phyloP scores from a whole-genome alignment of 2,888 invertebrate genomes.

The Campaea margaritaria region DNA sequence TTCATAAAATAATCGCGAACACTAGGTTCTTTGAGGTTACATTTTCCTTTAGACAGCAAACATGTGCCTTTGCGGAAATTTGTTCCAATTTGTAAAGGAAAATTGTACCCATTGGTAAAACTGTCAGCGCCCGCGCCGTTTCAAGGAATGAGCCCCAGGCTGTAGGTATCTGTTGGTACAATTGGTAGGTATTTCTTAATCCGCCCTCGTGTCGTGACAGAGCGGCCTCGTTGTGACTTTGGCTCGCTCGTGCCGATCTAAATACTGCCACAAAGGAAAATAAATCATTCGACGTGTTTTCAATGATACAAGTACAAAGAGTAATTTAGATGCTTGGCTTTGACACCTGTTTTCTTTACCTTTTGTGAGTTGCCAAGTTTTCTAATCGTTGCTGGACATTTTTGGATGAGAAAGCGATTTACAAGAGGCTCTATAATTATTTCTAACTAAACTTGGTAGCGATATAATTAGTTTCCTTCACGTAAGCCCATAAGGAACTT shows the following conservation, averaged over 20 bases:
- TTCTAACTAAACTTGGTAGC: not conserved
- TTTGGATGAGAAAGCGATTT: not conserved
- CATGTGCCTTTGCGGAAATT: too few relatives aligned
- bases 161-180: conserved; percentile 1
- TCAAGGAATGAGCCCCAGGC: conserved; percentile 25
- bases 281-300: conserved; percentile 24
- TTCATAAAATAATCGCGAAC: too few relatives aligned
- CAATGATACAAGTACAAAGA: not conserved
- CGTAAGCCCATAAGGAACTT: too few relatives aligned
- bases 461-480: too few relatives aligned
- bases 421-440: not conserved
- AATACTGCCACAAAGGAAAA: conserved; percentile 25
- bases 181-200: conserved; percentile 24
- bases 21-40: too few relatives aligned
- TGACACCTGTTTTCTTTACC: not conserved
- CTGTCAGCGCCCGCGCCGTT: conserved; percentile 1
- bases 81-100: not conserved
- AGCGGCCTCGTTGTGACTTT: conserved; percentile 41
- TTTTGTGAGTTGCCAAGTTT: conserved; percentile 3
- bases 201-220: conserved; percentile 28
- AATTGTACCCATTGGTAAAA: conserved; percentile 17
- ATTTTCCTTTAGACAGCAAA: too few relatives aligned
- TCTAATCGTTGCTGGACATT: not conserved
- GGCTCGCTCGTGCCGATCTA: conserved; percentile 28
- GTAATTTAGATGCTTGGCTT: conserved; percentile 6